Evolutionary conservation across 2,888 invertebrate genomes (phyloP).

Genomic region (Calameuta filiformis): DNA sequence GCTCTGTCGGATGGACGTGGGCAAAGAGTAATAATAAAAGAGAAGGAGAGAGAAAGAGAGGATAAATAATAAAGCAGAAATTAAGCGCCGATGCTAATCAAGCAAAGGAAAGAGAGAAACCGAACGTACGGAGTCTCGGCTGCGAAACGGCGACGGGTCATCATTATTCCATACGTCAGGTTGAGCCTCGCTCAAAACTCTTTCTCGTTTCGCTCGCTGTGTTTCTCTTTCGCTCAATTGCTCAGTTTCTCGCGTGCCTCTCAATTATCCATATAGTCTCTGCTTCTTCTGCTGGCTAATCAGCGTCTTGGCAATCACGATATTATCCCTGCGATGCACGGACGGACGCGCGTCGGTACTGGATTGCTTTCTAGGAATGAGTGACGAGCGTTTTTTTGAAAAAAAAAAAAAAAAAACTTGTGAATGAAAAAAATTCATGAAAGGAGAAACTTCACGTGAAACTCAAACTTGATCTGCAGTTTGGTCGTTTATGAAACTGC

Average conservation of each 20-base stretch:
- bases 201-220: not conserved
- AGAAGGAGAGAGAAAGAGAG: not conserved
- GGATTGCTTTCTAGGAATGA: not conserved
- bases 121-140: too few relatives aligned
- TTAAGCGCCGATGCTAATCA: not conserved
- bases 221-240: not conserved
- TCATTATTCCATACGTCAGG: not conserved
- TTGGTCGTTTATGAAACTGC: not conserved
- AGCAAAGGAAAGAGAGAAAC: not conserved
- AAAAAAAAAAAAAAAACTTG: not conserved
- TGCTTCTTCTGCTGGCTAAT: not conserved
- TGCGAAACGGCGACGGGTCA: not conserved
- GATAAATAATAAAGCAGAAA: slow-evolving; percentile 9
- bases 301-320: not conserved
- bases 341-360: not conserved
- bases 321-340: not conserved
- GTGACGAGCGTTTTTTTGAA: not conserved
- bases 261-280: not conserved
- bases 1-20: slow-evolving; percentile 7
- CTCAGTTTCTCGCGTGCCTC: not conserved
- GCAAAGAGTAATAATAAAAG: not conserved
- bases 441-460: slow-evolving; percentile 4
- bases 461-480: not conserved
- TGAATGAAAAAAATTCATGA: not conserved
- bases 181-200: not conserved